phyloP scores from a whole-genome alignment of 2,113 vertebrate species.

The Sylvia atricapilla region DNA sequence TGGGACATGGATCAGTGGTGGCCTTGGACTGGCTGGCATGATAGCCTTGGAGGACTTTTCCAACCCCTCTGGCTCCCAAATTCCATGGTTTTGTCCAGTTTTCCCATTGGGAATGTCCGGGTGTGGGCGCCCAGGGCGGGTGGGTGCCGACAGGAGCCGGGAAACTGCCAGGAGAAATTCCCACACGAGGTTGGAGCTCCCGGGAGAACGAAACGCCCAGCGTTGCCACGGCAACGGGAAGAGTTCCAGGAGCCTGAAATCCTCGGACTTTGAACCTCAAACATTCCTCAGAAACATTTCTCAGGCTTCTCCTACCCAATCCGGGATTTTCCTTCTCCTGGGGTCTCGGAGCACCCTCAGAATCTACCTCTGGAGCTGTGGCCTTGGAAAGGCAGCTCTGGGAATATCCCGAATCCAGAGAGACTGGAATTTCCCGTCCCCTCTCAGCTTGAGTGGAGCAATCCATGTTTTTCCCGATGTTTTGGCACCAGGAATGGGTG shows the following conservation, averaged over 20 bases:
- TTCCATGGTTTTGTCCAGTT: fast-evolving
- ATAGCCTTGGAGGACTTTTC: neutral
- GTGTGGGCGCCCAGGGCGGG: neutral
- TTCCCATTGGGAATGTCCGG: neutral
- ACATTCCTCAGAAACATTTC: neutral
- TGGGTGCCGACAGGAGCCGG: neutral
- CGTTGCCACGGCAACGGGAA: neutral
- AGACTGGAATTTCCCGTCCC: neutral
- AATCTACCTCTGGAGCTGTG: neutral
- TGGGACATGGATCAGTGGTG: neutral
- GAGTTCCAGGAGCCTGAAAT: neutral
- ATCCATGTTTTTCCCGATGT: fast-evolving
- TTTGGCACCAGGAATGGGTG: neutral
- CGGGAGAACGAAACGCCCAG: neutral
- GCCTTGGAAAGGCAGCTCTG: neutral
- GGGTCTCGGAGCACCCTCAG: neutral
- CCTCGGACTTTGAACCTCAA: neutral
- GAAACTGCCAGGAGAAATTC: neutral
- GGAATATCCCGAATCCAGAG: neutral
- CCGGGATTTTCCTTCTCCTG: neutral
- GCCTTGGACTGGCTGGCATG: fast-evolving
- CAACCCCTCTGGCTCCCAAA: fast-evolving
- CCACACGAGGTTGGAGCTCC: neutral
- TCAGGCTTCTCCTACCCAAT: neutral
- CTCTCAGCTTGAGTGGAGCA: too few species aligned